Evolutionary conservation across 2,113 vertebrate genomes (phyloP).

Genomic region (Lutjanus erythropterus): DNA sequence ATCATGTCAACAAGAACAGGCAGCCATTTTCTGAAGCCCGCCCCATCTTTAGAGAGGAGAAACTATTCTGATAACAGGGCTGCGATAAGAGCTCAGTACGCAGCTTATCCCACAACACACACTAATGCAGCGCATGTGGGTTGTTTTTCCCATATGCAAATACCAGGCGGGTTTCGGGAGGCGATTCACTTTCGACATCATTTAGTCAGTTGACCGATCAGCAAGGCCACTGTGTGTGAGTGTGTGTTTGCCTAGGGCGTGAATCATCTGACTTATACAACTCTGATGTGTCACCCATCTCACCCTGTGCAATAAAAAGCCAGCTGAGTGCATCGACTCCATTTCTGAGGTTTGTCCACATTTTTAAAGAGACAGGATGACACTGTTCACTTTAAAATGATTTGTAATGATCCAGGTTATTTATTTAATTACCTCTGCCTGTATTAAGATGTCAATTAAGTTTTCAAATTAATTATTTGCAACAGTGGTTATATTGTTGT

Average conservation of each 20-base stretch:
- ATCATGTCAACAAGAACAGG: conserved; percentile 1
- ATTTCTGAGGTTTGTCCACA: not conserved
- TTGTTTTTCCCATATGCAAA: conserved; percentile 75
- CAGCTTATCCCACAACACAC: conserved; percentile 35
- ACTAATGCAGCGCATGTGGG: conserved; percentile 11
- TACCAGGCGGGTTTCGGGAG: conserved; percentile 59
- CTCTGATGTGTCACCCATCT: conserved; percentile 64
- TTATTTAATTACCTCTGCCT: not conserved
- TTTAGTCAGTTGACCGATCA: conserved; percentile 69
- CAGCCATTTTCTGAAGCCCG: conserved; percentile 39
- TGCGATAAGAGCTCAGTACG: conserved; percentile 13
- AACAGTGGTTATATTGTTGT: not conserved
- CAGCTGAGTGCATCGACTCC: conserved; percentile 16
- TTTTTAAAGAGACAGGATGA: conserved; percentile 9
- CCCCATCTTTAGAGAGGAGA: conserved; percentile 16
- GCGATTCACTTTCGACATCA: conserved; percentile 63
- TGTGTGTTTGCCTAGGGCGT: conserved; percentile 63
- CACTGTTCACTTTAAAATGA: not conserved
- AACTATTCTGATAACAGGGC: conserved; percentile 33
- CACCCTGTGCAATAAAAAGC: conserved; percentile 37
- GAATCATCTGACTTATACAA: conserved; percentile 71
- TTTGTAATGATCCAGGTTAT: not conserved
- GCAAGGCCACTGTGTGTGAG: conserved; percentile 38
- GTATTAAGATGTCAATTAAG: not conserved
- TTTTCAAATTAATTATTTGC: not conserved